Evolutionary conservation across 2,888 invertebrate genomes (phyloP).

Genomic region (Rhyacophila evoluta): DNA sequence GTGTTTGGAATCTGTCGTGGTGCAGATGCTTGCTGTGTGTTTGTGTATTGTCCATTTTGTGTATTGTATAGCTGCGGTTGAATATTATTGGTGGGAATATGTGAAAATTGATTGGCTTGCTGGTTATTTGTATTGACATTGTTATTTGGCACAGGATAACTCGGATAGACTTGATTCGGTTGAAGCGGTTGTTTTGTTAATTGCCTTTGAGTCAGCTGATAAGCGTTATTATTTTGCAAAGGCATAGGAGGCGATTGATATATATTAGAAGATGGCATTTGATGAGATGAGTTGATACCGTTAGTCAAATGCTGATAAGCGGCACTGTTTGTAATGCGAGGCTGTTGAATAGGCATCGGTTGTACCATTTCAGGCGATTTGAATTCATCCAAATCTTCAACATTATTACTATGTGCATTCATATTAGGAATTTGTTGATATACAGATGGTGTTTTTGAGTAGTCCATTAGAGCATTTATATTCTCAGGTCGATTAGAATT

Average conservation of each 20-base stretch:
- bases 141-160: slow-evolving; percentile 1
- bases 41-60: slow-evolving; percentile 36
- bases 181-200: slow-evolving; percentile 19
- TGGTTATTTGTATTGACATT: slow-evolving; percentile 47
- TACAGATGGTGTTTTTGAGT: slow-evolving; percentile 60
- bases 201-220: slow-evolving; percentile 36
- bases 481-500: slow-evolving; percentile 63
- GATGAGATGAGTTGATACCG: slow-evolving; percentile 35
- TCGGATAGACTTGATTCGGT: slow-evolving; percentile 35
- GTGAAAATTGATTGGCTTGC: slow-evolving; percentile 56
- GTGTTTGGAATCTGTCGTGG: slow-evolving; percentile 63
- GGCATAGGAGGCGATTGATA: slow-evolving; percentile 46
- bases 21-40: slow-evolving; percentile 56
- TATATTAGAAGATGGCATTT: slow-evolving; percentile 19
- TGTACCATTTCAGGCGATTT: slow-evolving; percentile 33
- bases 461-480: slow-evolving; percentile 61
- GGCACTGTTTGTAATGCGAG: slow-evolving; percentile 41
- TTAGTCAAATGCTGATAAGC: slow-evolving; percentile 50
- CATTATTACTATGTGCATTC: slow-evolving; percentile 34
- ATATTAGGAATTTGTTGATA: slow-evolving; percentile 50
- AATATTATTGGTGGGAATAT: slow-evolving; percentile 61
- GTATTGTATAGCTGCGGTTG: neutral
- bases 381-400: neutral
- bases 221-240: slow-evolving; percentile 5
- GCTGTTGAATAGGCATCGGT: slow-evolving; percentile 42